Conservation (phyloP, 2,797 vertebrate genomes). For the Loris lydekkerianus region DNA sequence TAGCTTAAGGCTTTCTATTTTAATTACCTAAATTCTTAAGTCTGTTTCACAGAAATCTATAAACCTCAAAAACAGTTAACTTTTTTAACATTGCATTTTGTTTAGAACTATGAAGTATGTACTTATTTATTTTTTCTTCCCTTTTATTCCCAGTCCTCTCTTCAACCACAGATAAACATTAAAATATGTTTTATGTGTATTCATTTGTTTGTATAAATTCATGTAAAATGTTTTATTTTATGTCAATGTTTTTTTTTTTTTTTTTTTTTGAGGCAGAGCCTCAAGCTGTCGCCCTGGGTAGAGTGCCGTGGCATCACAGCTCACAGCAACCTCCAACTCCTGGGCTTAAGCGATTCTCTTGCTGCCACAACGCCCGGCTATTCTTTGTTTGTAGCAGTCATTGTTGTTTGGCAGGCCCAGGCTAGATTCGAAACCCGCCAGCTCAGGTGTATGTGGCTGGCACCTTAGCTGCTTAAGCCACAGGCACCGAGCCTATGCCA, state of each 20-base stretch:
- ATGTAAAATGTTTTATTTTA: slow-evolving; percentile 3
- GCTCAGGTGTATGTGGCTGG: too few species aligned
- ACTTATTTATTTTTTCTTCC: not conserved
- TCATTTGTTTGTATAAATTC: not conserved
- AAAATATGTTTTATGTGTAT: not conserved
- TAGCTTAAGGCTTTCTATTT: not conserved
- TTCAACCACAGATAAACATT: slow-evolving; percentile 42
- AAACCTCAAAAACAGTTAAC: not conserved
- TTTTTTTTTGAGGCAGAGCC: too few species aligned
- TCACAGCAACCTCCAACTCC: too few species aligned
- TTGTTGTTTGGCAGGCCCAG: too few species aligned
- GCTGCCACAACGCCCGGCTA: too few species aligned
- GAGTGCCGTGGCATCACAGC: too few species aligned
- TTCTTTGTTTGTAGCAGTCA: too few species aligned
- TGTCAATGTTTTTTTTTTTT: not conserved
- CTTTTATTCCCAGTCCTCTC: not conserved
- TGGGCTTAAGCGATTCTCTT: too few species aligned
- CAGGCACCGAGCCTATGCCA: too few species aligned
- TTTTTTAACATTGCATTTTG: not conserved
- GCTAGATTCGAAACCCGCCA: too few species aligned
- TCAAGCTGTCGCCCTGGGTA: too few species aligned
- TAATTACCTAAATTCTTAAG: slow-evolving; percentile 36
- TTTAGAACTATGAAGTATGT: not conserved
- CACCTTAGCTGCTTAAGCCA: too few species aligned
- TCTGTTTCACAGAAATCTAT: not conserved